Conservation (phyloP, 1,140 invertebrate species). For the Uloborus diversus region DNA sequence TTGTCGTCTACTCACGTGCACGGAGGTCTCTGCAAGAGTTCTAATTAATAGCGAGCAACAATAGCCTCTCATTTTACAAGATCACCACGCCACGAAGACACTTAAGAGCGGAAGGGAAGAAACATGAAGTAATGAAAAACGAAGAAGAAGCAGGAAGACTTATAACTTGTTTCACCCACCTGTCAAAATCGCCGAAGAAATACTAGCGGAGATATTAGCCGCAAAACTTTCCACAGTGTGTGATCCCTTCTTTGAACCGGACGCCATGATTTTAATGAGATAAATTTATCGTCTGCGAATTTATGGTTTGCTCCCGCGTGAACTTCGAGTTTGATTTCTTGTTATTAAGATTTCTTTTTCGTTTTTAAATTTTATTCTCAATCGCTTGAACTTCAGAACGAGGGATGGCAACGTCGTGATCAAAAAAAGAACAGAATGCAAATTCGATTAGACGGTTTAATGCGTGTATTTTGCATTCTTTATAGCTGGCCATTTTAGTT, state of each 20-base stretch:
- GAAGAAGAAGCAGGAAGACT: constrained; percentile 10
- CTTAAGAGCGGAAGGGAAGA: neutral
- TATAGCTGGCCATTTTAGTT: too few relatives aligned
- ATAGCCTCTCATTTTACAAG: constrained; percentile 42
- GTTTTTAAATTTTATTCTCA: too few relatives aligned
- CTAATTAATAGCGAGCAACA: constrained; percentile 44
- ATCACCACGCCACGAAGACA: neutral
- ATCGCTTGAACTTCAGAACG: too few relatives aligned
- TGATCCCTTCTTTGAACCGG: constrained; percentile 23
- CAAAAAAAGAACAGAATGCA: too few relatives aligned
- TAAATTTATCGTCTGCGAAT: constrained; percentile 45
- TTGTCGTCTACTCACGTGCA: constrained; percentile 8
- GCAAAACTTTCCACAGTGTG: constrained; percentile 1
- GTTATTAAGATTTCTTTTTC: neutral
- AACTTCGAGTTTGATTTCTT: constrained; percentile 10
- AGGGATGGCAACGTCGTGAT: too few relatives aligned
- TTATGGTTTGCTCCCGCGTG: constrained; percentile 25
- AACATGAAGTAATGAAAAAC: neutral
- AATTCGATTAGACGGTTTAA: too few relatives aligned
- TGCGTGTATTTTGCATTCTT: too few relatives aligned
- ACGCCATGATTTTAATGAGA: constrained; percentile 43
- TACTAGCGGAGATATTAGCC: constrained; percentile 20
- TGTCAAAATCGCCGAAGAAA: constrained; percentile 33
- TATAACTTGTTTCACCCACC: constrained; percentile 35
- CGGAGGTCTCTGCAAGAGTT: constrained; percentile 20